Evolutionary conservation across 1,140 invertebrate species (phyloP), one percentile per base, ranked within the genome.

Genomic region (Tribolium castaneum): DNA sequence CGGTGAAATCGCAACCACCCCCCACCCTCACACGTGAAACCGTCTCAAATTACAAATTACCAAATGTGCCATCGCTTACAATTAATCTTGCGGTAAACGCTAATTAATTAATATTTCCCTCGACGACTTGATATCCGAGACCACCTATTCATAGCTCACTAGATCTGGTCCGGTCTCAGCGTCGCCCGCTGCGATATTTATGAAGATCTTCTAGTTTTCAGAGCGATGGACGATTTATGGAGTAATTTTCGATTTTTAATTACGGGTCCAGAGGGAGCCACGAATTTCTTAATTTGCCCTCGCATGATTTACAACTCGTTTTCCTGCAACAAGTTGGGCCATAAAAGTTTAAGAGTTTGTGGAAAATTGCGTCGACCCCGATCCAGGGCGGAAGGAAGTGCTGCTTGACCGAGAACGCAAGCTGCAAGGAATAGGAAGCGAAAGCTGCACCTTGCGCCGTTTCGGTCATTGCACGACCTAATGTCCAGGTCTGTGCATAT

Each of bases 381-480:
- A 1, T 54, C 14, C 14, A 2, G 50, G 14, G 75, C 74, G 78
- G 78, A 79, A 79, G 78, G 78, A 79, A 79, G 78, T 79, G 66
- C 35, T 75, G 75, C 22, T 79, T 71, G 75, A 70, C 45, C 70
- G 78, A 45, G 70, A 39, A 76, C 59, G 76, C 75, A 77, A 80
- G 76, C 75, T 80, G 79, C 75, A 76, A 72, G 16, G n/a, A 77
- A 59, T 72, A 52, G 25, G 66, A 39, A 51, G 50, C 49, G 66
- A 80, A 75, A 73, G 75, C 70, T 74, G 75, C 79, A 80, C 79
- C 79, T 80, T 80, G 79, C 79, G 71, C 52, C 70, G 79, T 80
- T 72, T 70, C 72, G 79, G 75, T 74, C 62, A 77, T 75, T 80
- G 79, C 75, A 30, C 76, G 52, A 66, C 12, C 72, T 77, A 71